A percentile compares a stretch with the other conserved stretches of the same genome.
Conservation (phyloP, 2,888 invertebrate genomes). For the Thalpophila matura region DNA sequence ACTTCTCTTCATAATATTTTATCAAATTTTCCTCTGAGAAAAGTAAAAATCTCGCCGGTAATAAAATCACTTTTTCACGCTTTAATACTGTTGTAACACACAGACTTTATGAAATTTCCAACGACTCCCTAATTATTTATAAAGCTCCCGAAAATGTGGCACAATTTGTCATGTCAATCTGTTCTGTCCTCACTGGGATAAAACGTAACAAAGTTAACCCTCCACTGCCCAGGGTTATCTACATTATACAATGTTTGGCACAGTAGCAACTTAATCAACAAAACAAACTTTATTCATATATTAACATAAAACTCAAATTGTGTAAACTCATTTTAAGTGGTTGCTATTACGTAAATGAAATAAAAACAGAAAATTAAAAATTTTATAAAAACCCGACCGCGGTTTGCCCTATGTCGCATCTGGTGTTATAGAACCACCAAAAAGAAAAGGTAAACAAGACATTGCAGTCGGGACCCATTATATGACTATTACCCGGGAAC, state of each 20-base stretch:
- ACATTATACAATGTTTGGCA: conserved; percentile 30
- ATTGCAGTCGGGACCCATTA: too few species aligned
- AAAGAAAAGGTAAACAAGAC: too few species aligned
- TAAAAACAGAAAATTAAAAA: too few species aligned
- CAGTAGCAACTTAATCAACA: conserved; percentile 9
- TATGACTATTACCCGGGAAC: too few species aligned
- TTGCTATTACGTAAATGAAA: conserved; percentile 40
- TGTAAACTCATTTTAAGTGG: conserved; percentile 13
- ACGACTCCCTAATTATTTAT: conserved; percentile 60
- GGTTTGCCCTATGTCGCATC: too few species aligned
- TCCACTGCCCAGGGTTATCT: conserved; percentile 32
- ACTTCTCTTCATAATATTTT: conserved; percentile 1
- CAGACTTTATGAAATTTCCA: conserved; percentile 32
- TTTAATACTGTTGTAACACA: conserved; percentile 38
- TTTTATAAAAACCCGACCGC: too few species aligned
- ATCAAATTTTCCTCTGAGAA: neutral
- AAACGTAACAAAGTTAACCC: conserved; percentile 59
- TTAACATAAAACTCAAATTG: conserved; percentile 32
- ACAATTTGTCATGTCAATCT: conserved; percentile 66
- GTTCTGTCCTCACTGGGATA: conserved; percentile 46
- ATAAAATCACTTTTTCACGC: conserved; percentile 34
- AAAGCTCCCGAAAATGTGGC: conserved; percentile 45
- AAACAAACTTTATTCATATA: conserved; percentile 35
- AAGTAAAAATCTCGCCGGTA: conserved; percentile 21
- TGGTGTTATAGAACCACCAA: too few species aligned